phyloP scores from a whole-genome alignment of 2,888 invertebrate genomes.

The Tortricodes alternella region DNA sequence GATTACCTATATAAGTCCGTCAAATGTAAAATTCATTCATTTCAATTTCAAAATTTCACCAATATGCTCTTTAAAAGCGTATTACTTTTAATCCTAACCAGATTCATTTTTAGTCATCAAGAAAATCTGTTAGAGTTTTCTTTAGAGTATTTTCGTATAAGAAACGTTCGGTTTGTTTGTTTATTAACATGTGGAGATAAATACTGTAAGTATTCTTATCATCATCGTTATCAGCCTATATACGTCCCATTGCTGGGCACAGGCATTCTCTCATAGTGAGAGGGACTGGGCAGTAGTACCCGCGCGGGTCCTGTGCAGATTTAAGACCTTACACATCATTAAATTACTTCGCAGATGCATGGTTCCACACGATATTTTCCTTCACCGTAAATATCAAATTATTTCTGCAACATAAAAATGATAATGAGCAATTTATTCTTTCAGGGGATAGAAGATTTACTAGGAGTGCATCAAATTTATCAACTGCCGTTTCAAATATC shows the following conservation, averaged over 20 bases:
- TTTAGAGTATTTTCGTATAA: slow-evolving; percentile 47
- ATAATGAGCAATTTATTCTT: slow-evolving; percentile 19
- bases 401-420: background rate
- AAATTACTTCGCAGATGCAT: too few species aligned
- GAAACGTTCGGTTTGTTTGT: slow-evolving; percentile 45
- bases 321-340: too few species aligned
- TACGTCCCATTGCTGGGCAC: too few species aligned
- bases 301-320: too few species aligned
- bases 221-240: background rate
- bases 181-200: slow-evolving; percentile 43
- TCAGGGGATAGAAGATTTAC: slow-evolving; percentile 42
- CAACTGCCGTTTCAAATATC: slow-evolving; percentile 38
- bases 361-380: background rate
- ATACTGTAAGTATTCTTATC: slow-evolving; percentile 31
- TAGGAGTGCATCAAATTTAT: slow-evolving; percentile 34
- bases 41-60: background rate
- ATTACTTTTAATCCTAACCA: slow-evolving; percentile 31
- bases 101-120: slow-evolving; percentile 33
- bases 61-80: slow-evolving; percentile 19
- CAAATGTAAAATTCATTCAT: too few species aligned
- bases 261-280: too few species aligned
- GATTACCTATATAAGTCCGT: too few species aligned
- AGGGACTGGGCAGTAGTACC: too few species aligned
- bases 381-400: background rate
- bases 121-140: slow-evolving; percentile 36